Base-by-base conservation (phyloP, 2,113 vertebrate species). In the Engystomops pustulosus region DNA sequence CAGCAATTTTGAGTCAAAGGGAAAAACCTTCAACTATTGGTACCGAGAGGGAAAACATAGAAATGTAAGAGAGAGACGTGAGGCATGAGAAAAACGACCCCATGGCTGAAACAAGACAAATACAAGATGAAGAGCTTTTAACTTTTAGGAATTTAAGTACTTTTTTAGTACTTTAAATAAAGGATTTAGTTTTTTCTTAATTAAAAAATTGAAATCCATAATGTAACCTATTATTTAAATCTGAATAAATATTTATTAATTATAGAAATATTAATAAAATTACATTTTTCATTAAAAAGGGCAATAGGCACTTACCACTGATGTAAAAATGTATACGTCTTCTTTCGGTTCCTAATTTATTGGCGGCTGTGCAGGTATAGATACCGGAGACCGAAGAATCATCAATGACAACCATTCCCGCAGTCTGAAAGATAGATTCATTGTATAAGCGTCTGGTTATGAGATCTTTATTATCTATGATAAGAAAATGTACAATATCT, bases 291-390 rank as follows among this genome's bases (percentile, higher is more conserved):
- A 4, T 5, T 41, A 8, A 41, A 5, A 5, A 41, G 8, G 8
- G 38, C 4, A 41, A 47, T 1, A 17, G 20, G 36, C 38, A 83
- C 91, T 95, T 94, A 99, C 98, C 98, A 96, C 97, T 96, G 87
- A 99, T 87, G 85, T 96, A 96, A 92, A 97, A 98, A 85, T 87
- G 92, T 85, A 97, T 85, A 32, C 94, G 93, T 86, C 96, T 93
- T 89, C 93, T 91, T 18, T 95, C 95, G 23, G 86, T 89, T 80
- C 97, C 98, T 70, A 92, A 91, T 91, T 94, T 92, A 90, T 97
- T 99, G 87, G 93, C 94, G 87, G 97, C 95, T 71, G 95, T 38
- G 71, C 98, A 99, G 80, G 93, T 95, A 90, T 96, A 99, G 87
- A 96, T 91, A 84, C 97, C 97, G 85, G 97, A 96, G 81, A 94